Evolutionary conservation across 2,888 invertebrate species (phyloP).

Genomic region (Diarsia mendica): DNA sequence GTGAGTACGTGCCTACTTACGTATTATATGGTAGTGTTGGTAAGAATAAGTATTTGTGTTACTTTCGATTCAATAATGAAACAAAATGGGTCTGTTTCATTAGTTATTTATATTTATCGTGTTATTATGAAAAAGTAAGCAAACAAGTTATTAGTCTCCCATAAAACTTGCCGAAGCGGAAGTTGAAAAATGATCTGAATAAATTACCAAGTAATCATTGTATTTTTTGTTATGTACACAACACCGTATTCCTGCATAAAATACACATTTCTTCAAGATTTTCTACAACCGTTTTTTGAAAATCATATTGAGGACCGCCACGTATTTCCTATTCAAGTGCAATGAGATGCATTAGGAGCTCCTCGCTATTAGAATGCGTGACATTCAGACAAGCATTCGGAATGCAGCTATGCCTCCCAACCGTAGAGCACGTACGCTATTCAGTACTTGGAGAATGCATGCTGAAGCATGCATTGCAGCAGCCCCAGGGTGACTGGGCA

Average conservation of each 20-base stretch:
- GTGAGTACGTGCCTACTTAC: neutral
- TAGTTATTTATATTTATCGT: too few species aligned
- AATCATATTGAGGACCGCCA: neutral
- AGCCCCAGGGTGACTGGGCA: neutral
- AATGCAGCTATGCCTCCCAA: constrained; percentile 3
- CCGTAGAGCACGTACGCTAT: neutral
- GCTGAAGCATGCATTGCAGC: constrained; percentile 5
- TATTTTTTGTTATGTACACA: too few species aligned
- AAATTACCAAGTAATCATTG: too few species aligned
- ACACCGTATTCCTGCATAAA: too few species aligned
- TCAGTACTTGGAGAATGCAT: constrained; percentile 15
- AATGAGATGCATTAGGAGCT: constrained; percentile 3
- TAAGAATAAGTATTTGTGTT: too few species aligned
- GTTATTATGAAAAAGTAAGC: too few species aligned
- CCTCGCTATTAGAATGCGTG: neutral
- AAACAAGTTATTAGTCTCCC: too few species aligned
- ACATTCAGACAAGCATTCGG: constrained; percentile 4
- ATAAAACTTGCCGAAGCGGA: too few species aligned
- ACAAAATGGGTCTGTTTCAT: too few species aligned
- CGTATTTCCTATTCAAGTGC: neutral
- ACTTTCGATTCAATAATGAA: too few species aligned
- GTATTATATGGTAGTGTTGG: neutral
- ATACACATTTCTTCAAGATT: too few species aligned
- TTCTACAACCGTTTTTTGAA: neutral
- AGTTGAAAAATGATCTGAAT: too few species aligned